phyloP scores from a whole-genome alignment of 2,888 invertebrate species.

The Iselma pallidipennis region DNA sequence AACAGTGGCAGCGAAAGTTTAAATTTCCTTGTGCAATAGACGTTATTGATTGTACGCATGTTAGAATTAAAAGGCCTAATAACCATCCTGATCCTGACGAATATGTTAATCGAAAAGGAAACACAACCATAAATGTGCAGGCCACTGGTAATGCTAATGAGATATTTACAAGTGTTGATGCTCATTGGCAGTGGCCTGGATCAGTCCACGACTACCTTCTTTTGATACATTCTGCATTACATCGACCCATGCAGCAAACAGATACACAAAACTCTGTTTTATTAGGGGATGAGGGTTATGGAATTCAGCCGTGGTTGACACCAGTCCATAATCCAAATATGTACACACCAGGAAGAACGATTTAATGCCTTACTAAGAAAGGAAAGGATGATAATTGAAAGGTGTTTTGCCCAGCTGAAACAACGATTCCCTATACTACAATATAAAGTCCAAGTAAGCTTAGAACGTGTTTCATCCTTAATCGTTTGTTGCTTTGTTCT shows the following conservation, averaged over 20 bases:
- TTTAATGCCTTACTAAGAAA: conserved; percentile 23
- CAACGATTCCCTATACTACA: conserved; percentile 2
- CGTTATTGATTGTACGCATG: too few species aligned
- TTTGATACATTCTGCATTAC: conserved; percentile 22
- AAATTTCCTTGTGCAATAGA: too few species aligned
- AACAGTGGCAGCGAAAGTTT: too few species aligned
- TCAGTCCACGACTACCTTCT: conserved; percentile 25
- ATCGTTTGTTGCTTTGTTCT: conserved; percentile 1
- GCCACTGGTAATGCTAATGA: conserved; percentile 26
- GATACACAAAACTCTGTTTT: conserved; percentile 14
- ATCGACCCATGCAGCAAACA: conserved; percentile 14
- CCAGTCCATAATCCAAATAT: conserved; percentile 28
- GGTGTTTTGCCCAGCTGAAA: conserved; percentile 31
- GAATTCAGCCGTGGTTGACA: conserved; percentile 23
- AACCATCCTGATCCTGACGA: too few species aligned
- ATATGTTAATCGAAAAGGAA: too few species aligned
- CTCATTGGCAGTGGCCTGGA: conserved; percentile 25
- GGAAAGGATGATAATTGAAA: conserved; percentile 29
- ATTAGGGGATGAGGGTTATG: conserved; percentile 31
- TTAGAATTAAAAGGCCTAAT: too few species aligned
- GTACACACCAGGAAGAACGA: conserved; percentile 13
- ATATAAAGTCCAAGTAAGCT: neutral
- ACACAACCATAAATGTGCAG: conserved; percentile 27
- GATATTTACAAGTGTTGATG: conserved; percentile 27
- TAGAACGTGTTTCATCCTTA: neutral